Evolutionary conservation across 1,140 invertebrate species (phyloP).

Genomic region (Tribolium castaneum): DNA sequence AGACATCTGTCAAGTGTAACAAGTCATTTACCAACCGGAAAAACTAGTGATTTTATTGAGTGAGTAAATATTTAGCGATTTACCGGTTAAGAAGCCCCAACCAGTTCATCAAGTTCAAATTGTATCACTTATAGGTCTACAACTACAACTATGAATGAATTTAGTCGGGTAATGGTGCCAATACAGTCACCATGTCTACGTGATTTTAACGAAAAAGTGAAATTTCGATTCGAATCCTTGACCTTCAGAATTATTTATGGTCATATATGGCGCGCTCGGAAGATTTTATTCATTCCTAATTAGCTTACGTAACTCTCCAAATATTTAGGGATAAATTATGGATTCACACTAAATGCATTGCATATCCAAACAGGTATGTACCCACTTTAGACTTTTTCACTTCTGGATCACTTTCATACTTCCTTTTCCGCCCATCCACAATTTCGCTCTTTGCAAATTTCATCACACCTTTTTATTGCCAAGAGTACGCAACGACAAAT

Average conservation of each 20-base stretch:
- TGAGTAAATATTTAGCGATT: conserved; percentile 48
- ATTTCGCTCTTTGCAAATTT: neutral
- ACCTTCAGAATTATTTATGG: conserved; percentile 47
- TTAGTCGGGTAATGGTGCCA: conserved; percentile 5
- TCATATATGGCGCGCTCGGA: conserved; percentile 13
- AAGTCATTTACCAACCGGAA: conserved; percentile 47
- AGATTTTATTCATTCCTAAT: conserved; percentile 43
- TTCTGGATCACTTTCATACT: neutral
- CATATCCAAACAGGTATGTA: neutral
- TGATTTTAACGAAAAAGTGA: conserved; percentile 23
- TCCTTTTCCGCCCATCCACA: neutral
- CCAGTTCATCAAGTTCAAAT: conserved; percentile 50
- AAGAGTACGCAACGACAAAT: neutral
- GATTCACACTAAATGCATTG: conserved; percentile 1
- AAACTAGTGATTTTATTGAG: conserved; percentile 47
- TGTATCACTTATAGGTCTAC: conserved; percentile 28
- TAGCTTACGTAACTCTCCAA: conserved; percentile 43
- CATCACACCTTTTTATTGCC: neutral
- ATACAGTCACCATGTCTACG: neutral
- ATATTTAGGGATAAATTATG: conserved; percentile 36
- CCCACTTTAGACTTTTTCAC: too few species aligned
- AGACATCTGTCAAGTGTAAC: conserved; percentile 45
- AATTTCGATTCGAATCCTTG: conserved; percentile 30
- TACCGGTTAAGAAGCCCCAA: conserved; percentile 44
- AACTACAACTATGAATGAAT: conserved; percentile 29